phyloP scores from a whole-genome alignment of 2,797 vertebrate genomes.

The Mastacembelus armatus region DNA sequence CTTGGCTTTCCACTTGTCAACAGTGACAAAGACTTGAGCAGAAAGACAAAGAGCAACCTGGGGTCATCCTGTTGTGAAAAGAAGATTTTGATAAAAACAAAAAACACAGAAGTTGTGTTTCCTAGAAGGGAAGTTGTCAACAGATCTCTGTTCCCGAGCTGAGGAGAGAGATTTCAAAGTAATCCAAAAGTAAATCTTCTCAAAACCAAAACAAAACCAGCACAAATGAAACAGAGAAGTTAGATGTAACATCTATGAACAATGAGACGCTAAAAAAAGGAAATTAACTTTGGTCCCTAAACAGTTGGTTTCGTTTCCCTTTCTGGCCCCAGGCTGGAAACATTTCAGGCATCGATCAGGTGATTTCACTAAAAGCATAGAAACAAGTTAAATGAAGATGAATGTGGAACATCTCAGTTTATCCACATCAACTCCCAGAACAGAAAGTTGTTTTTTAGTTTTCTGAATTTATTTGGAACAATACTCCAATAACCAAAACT shows the following conservation, averaged over 20 bases:
- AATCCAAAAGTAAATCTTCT: too few relatives aligned
- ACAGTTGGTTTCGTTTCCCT: constrained; percentile 44
- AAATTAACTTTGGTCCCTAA: constrained; percentile 28
- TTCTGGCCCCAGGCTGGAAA: constrained; percentile 11
- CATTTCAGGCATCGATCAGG: background rate
- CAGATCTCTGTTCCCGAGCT: too few relatives aligned
- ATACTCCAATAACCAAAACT: too few relatives aligned
- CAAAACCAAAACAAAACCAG: constrained; percentile 40
- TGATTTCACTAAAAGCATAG: constrained; percentile 12
- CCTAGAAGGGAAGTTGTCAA: background rate
- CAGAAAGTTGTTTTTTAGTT: too few relatives aligned
- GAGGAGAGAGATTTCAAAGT: too few relatives aligned
- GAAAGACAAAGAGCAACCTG: background rate
- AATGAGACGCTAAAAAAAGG: constrained; percentile 4
- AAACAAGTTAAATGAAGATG: background rate
- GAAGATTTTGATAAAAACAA: background rate
- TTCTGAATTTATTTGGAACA: too few relatives aligned
- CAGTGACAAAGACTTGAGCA: background rate
- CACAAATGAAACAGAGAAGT: constrained; percentile 36
- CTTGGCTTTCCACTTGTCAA: background rate
- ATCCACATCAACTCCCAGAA: too few relatives aligned
- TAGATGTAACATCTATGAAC: background rate
- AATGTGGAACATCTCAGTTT: constrained; percentile 20
- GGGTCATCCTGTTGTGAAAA: background rate
- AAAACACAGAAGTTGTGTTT: background rate